Evolutionary conservation across 2,888 invertebrate species (phyloP), one percentile per base, ranked within the genome.

Genomic region (Ochropacha duplaris): DNA sequence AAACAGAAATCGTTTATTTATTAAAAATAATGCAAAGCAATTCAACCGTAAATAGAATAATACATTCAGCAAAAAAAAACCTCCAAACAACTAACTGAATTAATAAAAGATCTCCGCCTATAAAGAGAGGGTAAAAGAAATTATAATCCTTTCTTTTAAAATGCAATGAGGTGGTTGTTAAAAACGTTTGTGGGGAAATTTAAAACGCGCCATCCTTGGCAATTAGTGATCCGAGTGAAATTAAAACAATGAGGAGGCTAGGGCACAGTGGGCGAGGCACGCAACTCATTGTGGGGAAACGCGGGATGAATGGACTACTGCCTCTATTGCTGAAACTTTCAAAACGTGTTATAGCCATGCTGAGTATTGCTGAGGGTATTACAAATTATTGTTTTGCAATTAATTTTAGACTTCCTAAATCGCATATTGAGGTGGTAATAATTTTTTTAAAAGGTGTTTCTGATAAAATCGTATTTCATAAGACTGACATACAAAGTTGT

Each of bases 111-210:
- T 74, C 80, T 77, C 83, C 79, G 79, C 83, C 78, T 78, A 78
- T 78, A 61, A 72, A 72, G 70, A 74, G 74, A 75, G 78, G 84
- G 83, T 78, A 82, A 83, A 84, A 83, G 88, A 86, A 90, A 90
- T 91, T 90, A 91, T 91, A 91, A 92, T 91, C 92, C 87, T 89
- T 92, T 92, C 88, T 90, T 91, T 90, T 90, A 91, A 91, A 92
- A 91, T 90, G 92, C 92, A 91, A 89, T 91, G 92, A 90, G 90
- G 87, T 90, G 91, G 90, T 87, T 87, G 88, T 88, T 90, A 87
- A 87, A 88, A 90, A 86, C 87, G 89, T 88, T 90, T 88, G 89
- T 78, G 86, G 90, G 84, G 83, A 84, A 86, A 89, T 89, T 88
- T 88, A 86, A 88, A 90, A 89, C 85, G 86, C 86, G 81, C 75